Base-by-base conservation (phyloP, 1,140 invertebrate species). In the Drosophila setifemur region DNA sequence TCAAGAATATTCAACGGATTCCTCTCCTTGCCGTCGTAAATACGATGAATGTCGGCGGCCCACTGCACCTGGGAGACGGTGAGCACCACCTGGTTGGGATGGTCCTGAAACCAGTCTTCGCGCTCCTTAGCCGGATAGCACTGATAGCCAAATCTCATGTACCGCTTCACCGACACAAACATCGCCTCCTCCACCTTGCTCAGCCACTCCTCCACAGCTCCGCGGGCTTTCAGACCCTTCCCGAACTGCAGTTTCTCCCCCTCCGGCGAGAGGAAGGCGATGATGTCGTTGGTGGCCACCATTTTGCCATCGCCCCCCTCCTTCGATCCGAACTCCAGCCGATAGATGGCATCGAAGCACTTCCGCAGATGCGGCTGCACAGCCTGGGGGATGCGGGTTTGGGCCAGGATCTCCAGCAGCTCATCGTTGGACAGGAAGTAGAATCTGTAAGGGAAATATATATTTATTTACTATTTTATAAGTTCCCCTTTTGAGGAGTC, bases 361-460 rank as follows among this genome's bases (percentile, higher is more conserved):
- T 97, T 98, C 40, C 95, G 92, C 12, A 98, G 91, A 91, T 97
- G 95, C 6, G 95, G 95, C 83, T 98, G 96, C 0, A 98, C 96
- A 1, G 96, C 96, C 66, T 95, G 94, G 0, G 96, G 96, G 90
- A 97, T 96, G 61, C 95, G 92, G 0, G 96, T 96, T 93, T 97
- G 96, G 29, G 96, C 96, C 40, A 98, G 92, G 77, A 98, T 98
- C 91, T 98, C 97, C 23, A 99, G 91, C 11, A 98, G 91, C 87
- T 98, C 97, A 73, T 98, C 97, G 90, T 98, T 98, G 0, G 97
- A 98, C 16, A 98, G 91, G 90, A 98, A 98, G 91, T 98, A 98
- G 91, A 98, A 96, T 53, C 89, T 90, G 7, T 4, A 0, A 6
- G 1, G 40, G 2, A 9, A 0, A 8, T 8, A 25, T 7, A 6